A percentile compares a stretch with the other conserved stretches of the same genome.
Evolutionary conservation across 2,113 vertebrate genomes (phyloP).

Genomic region (Rhinopomastus cyanomelas): DNA sequence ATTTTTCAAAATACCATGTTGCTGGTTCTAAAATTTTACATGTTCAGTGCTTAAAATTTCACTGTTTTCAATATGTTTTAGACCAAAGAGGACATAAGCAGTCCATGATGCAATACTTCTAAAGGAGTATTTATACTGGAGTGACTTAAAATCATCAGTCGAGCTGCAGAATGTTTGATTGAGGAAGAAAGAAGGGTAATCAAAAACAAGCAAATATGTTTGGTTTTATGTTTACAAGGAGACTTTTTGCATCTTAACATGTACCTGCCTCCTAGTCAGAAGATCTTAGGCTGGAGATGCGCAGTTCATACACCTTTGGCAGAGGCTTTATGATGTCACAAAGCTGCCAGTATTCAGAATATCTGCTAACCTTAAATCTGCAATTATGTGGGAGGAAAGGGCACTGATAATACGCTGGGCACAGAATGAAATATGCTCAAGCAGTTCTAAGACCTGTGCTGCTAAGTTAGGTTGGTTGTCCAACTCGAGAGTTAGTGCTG

Average conservation of each 20-base stretch:
- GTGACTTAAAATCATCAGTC: not conserved
- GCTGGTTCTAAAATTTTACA: not conserved
- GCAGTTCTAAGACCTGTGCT: not conserved
- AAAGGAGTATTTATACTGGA: not conserved
- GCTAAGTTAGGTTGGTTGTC: not conserved
- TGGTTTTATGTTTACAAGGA: too few species aligned
- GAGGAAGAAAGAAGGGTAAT: not conserved
- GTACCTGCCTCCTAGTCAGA: not conserved
- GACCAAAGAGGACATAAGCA: not conserved
- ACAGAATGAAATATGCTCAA: not conserved
- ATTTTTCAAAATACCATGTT: not conserved
- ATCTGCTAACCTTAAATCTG: not conserved
- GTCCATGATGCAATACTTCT: not conserved
- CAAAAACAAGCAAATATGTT: not conserved
- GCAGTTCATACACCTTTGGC: not conserved
- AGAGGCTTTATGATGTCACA: not conserved
- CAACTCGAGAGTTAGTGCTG: not conserved
- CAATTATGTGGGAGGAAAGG: too few species aligned
- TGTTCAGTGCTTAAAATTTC: not conserved
- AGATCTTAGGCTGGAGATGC: not conserved
- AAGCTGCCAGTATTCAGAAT: not conserved
- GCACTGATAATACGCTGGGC: not conserved
- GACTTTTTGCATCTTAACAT: not conserved
- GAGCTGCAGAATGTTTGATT: not conserved
- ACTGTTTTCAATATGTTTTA: not conserved